phyloP scores from a whole-genome alignment of 1,140 invertebrate genomes.

The Drosophila pseudoananassae region DNA sequence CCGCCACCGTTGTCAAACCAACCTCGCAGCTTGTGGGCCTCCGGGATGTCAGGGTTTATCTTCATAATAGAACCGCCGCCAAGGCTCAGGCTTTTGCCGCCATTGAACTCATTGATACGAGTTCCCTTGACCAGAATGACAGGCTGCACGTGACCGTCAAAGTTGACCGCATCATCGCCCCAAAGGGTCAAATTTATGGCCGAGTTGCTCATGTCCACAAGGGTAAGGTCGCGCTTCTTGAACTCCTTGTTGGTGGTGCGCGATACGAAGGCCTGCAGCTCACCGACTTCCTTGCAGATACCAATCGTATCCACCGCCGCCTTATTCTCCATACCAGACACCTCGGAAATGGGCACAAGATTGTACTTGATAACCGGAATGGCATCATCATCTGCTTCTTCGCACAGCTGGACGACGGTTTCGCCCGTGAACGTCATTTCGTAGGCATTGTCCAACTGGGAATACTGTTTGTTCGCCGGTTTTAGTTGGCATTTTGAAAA shows the following conservation, averaged over 20 bases:
- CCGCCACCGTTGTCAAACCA: conserved; percentile 94
- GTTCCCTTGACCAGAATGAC: conserved; percentile 93
- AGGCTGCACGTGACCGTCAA: conserved; percentile 90
- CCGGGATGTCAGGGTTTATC: conserved; percentile 94
- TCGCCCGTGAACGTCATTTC: conserved; percentile 96
- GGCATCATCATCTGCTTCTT: conserved; percentile 85
- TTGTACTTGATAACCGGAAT: conserved; percentile 94
- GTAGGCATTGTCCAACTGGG: conserved; percentile 95
- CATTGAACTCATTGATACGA: conserved; percentile 89
- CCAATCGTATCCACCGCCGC: conserved; percentile 94
- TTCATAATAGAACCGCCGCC: conserved; percentile 87
- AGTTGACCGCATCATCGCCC: conserved; percentile 93
- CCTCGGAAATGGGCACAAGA: conserved; percentile 91
- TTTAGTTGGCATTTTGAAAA: conserved; percentile 93
- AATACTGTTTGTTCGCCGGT: conserved; percentile 96
- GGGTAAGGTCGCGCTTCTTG: conserved; percentile 93
- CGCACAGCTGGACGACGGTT: conserved; percentile 90
- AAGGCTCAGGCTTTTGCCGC: conserved; percentile 86
- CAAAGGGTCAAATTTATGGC: conserved; percentile 91
- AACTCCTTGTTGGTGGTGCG: conserved; percentile 92
- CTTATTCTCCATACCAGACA: conserved; percentile 89
- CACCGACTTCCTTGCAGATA: conserved; percentile 91
- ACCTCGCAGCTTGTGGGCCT: conserved; percentile 93
- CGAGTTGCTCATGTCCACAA: conserved; percentile 94
- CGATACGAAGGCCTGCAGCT: conserved; percentile 90